phyloP scores from a whole-genome alignment of 2,797 vertebrate genomes.

The Echeneis naucrates region DNA sequence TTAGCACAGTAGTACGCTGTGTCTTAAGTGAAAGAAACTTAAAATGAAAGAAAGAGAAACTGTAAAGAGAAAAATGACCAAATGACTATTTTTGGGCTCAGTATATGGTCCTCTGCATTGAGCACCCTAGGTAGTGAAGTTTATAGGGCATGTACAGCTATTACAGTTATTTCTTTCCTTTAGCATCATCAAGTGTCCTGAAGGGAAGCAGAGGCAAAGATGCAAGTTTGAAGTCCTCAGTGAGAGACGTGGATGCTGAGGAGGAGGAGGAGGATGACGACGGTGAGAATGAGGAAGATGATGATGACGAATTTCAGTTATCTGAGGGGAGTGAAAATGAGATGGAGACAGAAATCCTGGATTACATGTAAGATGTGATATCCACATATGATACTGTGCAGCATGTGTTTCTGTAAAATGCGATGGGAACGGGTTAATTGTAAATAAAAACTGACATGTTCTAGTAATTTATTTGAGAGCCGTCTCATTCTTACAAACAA shows the following conservation, averaged over 20 bases:
- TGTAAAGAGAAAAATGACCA: no score
- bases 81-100: no score
- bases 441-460: conserved; percentile 45
- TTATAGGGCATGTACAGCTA: no score
- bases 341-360: conserved; percentile 98
- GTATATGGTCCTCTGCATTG: no score
- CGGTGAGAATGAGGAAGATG: conserved; percentile 83
- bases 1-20: background rate
- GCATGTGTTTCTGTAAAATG: conserved; percentile 13
- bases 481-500: background rate
- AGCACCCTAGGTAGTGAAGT: no score
- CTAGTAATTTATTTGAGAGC: background rate
- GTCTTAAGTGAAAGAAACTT: no score
- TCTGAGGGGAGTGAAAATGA: conserved; percentile 97
- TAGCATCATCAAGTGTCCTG: conserved; percentile 26
- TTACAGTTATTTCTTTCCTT: background rate
- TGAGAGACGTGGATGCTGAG: conserved; percentile 33
- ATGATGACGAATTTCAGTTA: conserved; percentile 93
- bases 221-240: background rate
- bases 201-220: conserved; percentile 47
- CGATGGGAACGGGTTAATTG: background rate
- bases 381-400: background rate
- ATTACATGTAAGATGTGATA: conserved; percentile 88
- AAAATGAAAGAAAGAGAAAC: no score
- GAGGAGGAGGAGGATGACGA: conserved; percentile 74